Evolutionary conservation across 1,140 invertebrate species (phyloP).

Genomic region (Sminthurides bifidus): DNA sequence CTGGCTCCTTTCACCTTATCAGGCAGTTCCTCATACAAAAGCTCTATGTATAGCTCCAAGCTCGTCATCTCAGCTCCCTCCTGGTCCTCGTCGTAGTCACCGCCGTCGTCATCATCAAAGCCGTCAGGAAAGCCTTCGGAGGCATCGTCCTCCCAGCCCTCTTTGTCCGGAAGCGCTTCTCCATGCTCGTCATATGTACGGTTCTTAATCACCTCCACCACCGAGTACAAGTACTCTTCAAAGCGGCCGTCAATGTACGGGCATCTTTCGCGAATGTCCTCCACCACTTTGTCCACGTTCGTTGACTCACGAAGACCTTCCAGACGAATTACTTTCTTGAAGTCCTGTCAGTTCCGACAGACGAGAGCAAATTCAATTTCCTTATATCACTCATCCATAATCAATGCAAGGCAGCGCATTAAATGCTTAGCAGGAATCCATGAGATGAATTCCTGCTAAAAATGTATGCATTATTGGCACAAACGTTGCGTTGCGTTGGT

Average conservation of each 20-base stretch:
- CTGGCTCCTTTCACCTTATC: conserved; percentile 89
- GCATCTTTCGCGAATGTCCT: conserved; percentile 79
- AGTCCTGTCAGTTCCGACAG: conserved; percentile 44
- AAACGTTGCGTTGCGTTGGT: too few relatives aligned
- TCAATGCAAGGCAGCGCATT: too few relatives aligned
- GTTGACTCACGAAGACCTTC: conserved; percentile 69
- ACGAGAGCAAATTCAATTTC: background rate
- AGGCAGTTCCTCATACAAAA: conserved; percentile 79
- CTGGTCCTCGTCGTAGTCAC: conserved; percentile 5
- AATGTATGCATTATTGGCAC: too few relatives aligned
- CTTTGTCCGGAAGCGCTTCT: conserved; percentile 34
- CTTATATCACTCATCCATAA: background rate
- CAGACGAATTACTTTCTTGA: conserved; percentile 71
- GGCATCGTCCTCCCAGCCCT: background rate
- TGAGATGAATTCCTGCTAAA: too few relatives aligned
- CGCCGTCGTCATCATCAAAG: conserved; percentile 19
- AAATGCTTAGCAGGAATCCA: too few relatives aligned
- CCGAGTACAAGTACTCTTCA: conserved; percentile 66
- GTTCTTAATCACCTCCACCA: conserved; percentile 83
- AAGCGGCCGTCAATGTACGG: conserved; percentile 67
- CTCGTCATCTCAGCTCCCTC: conserved; percentile 54
- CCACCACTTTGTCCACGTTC: conserved; percentile 64
- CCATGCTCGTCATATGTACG: conserved; percentile 44
- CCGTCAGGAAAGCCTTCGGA: conserved; percentile 28
- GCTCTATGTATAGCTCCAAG: conserved; percentile 86